Evolutionary conservation across 1,140 invertebrate genomes (phyloP), one percentile per base, ranked within the genome.

Genomic region (Macrocentrus cingulum): DNA sequence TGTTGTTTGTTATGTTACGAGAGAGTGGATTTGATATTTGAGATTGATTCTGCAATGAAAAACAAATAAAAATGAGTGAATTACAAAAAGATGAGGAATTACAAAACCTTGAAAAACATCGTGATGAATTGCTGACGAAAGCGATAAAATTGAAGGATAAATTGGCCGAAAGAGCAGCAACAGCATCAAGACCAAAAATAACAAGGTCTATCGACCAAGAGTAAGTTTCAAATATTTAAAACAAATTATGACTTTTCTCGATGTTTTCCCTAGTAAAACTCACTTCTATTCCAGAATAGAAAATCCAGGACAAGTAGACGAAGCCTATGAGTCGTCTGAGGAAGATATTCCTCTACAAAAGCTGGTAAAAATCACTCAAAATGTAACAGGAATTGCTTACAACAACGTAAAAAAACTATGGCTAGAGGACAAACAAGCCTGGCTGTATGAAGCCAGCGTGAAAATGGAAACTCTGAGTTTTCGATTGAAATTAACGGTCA

Each of bases 371-470:
- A 19, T 32, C 8, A 46, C 65, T 1, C 4, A 18, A 2, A 20
- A 59, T n/a, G 7, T 63, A 0, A 42, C 32, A 5, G 65, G 66
- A 9, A 61, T 69, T 53, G 23, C n/a, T 2, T 68, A 65, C 48
- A 1, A 66, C 19, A 8, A 68, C 44, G 23, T 59, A 0, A 45
- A 60, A 32, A 68, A 36, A 42, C 57, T 63, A 32, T 68, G 63
- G 65, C 23, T 67, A 18, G 4, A 9, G 0, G 22, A 67, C 13
- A 18, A 59, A n/a, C n/a, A n/a, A 13, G 6, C 48, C 39, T 68
- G 62, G 51, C 11, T 55, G 16, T 69, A 68, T 39, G 56, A 6
- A 15, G 39, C 61, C n/a, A 41, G 37, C n/a, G 46, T 68, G 2
- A 7, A 13, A 52, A 59, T 61, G 16, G 57, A 66, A 50, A 8